Base-by-base conservation (phyloP, 2,797 vertebrate species). In the Takifugu rubripes region DNA sequence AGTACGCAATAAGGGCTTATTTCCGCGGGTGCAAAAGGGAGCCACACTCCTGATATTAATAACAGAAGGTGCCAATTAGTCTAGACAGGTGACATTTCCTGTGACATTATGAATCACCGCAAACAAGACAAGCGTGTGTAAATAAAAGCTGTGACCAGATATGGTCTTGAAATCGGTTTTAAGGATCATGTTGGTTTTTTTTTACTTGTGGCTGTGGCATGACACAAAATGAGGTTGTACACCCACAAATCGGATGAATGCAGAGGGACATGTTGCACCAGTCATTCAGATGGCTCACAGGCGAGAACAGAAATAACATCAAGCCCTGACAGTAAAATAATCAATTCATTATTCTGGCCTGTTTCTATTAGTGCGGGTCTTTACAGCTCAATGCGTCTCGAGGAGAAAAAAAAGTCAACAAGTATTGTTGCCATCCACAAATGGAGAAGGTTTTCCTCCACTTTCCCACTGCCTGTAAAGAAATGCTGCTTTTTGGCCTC, bases 381-480 rank as follows among this genome's bases (percentile, higher is more conserved):
- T 78, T 78, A 78, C 70, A 63, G 77, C 77, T 87, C 79, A 84
- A 88, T 83, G 79, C 84, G 72, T 66, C 77, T 56, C 68, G 80
- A 48, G 47, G 15, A 5, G 21, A 12, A 10, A 24, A 48, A 89
- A 72, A 75, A 68, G 83, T 75, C 84, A 91, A 91, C 89, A 88
- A 88, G 87, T 83, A 92, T 93, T 93, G 93, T 94, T 91, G 91
- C 83, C 89, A 85, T 70, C 60, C 85, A 91, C 81, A 92, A 95
- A 92, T 91, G 93, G 92, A 94, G 92, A 92, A 87, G 91, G 91
- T 93, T 92, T 78, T 84, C 70, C 78, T 72, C 48, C 90, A 94
- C 93, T 92, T 95, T 94, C 93, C 91, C 93, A 94, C 90, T 90
- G 92, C 90, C 92, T 89, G 96, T 94, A 98, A 98, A 94, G 94